Conservation (phyloP, 2,113 vertebrate species). For the Protomyctophum bolini region DNA sequence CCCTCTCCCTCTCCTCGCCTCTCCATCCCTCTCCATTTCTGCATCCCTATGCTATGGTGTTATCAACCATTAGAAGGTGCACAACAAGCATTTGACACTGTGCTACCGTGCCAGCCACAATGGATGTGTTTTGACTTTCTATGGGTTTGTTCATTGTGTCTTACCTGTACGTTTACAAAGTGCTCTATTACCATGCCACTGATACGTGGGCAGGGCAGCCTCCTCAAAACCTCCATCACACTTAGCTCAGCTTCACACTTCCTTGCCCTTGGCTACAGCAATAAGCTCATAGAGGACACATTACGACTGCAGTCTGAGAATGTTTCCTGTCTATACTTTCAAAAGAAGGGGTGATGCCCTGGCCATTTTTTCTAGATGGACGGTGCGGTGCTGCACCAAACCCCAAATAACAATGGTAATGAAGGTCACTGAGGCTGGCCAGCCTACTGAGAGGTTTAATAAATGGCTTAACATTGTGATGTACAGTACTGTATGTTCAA, state of each 20-base stretch:
- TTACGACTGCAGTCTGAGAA: constrained; percentile 36
- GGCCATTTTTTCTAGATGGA: constrained; percentile 37
- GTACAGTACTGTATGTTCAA: constrained; percentile 60
- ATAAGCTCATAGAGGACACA: constrained; percentile 53
- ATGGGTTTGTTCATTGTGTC: not conserved
- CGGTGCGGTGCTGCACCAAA: constrained; percentile 33
- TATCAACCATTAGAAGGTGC: not conserved
- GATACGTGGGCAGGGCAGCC: constrained; percentile 8
- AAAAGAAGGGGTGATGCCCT: constrained; percentile 39
- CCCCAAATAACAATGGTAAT: constrained; percentile 55
- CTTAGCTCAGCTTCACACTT: constrained; percentile 22
- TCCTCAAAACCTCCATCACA: constrained; percentile 33
- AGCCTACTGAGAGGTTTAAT: constrained; percentile 73
- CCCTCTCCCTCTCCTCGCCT: not conserved
- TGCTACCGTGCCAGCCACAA: not conserved
- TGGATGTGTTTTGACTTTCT: constrained; percentile 4
- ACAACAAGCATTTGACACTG: not conserved
- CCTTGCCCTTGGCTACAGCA: constrained; percentile 23
- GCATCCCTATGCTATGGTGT: not conserved
- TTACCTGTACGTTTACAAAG: constrained; percentile 22
- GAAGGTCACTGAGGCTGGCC: constrained; percentile 69
- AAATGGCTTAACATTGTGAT: constrained; percentile 77
- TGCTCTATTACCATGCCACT: constrained; percentile 21
- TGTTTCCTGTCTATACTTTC: constrained; percentile 44
- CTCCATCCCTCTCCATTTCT: constrained; percentile 5